Base-by-base conservation (phyloP, 1,140 invertebrate species). In the Stegodyphus mimosarum region DNA sequence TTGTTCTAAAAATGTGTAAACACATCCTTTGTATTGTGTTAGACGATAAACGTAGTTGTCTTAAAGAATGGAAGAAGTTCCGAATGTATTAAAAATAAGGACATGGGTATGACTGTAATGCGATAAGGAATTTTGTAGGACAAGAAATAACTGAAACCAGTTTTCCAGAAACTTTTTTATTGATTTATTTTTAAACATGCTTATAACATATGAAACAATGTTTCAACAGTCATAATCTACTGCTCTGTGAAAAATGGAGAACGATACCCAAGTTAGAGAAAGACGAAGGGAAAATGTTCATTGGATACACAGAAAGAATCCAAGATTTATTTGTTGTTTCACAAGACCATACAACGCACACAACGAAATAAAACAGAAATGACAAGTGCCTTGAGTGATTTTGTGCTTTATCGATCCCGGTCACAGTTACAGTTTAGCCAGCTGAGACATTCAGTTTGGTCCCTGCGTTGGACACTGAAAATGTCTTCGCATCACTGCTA, bases 141-240 rank as follows among this genome's bases (percentile, higher is more conserved):
- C 33, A 33, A 3, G 1, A 33, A 33, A 33, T 1, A 33, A 33
- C 33, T 33, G 33, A 33, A 33, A 33, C 33, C 3, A 33, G 33
- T 33, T 33, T 33, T 33, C 76, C 76, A 78, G 76, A 78, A 78
- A 78, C 76, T 64, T 55, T 69, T 78, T 78, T 78, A 69, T 69
- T 78, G 67, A 78, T 78, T 78, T 78, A 78, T 67, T 64, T 78
- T 78, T 78, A 78, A 78, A 78, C 76, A 78, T 78, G 76, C 76
- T 78, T 78, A 69, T 17, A 78, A 78, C 76, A 78, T 78, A 78
- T 52, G 76, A 78, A 78, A 78, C 76, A 69, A 78, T 78, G 76
- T 51, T 78, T 69, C 60, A 78, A 78, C 76, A 78, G 63, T 78
- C 49, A 78, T 78, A 78, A 69, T 78, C 55, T 66, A 69, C 66